Conservation (phyloP, 1,140 invertebrate species). For the Babylonia areolata region DNA sequence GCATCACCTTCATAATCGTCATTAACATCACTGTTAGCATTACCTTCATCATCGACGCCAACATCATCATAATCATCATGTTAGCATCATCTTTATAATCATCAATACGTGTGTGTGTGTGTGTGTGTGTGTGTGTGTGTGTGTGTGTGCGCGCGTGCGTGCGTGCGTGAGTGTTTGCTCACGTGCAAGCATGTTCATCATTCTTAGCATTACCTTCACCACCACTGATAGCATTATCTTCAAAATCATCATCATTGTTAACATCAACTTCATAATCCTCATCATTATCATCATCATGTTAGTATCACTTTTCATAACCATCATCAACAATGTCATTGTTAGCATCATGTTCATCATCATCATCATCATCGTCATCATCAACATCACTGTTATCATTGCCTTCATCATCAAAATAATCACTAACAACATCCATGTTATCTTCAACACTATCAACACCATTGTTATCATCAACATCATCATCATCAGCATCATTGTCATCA, state of each 20-base stretch:
- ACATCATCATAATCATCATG: conserved; percentile 6
- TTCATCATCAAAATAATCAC: neutral
- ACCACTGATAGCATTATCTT: neutral
- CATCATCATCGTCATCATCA: conserved; percentile 15
- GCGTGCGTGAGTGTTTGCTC: too few species aligned
- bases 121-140: too few species aligned
- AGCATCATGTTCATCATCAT: neutral
- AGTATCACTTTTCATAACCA: neutral
- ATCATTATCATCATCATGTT: neutral
- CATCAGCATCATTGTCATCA: too few species aligned
- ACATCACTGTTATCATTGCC: neutral
- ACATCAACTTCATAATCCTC: neutral
- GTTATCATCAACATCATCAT: too few species aligned
- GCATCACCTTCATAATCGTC: neutral
- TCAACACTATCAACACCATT: neutral
- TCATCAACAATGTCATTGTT: neutral
- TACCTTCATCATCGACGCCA: neutral
- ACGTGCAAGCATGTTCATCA: neutral
- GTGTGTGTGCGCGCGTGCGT: too few species aligned
- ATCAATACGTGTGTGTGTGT: neutral
- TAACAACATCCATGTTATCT: neutral
- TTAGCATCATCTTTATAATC: conserved; percentile 9
- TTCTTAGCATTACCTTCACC: neutral
- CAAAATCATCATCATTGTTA: neutral
- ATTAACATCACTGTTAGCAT: neutral